Conservation (phyloP, 2,113 vertebrate species). For the Apodemus sylvaticus region DNA sequence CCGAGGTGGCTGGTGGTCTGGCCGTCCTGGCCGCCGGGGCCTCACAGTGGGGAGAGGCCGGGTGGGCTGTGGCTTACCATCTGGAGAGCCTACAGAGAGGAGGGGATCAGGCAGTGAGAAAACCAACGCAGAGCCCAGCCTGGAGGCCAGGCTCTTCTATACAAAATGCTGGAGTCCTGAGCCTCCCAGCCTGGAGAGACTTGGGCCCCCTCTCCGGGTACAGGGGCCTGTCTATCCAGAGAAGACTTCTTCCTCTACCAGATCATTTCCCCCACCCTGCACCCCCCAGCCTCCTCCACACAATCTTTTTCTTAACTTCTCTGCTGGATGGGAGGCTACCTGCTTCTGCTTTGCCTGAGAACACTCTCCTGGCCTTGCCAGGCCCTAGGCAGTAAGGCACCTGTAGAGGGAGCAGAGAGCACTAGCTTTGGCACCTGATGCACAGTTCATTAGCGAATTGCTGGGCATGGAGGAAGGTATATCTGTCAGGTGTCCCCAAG, state of each 20-base stretch:
- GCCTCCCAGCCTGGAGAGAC: background rate
- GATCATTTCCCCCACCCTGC: background rate
- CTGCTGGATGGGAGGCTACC: background rate
- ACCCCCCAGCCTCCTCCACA: background rate
- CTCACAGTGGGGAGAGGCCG: constrained; percentile 88
- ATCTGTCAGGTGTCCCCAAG: background rate
- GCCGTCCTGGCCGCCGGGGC: constrained; percentile 88
- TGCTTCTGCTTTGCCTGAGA: background rate
- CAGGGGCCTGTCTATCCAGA: background rate
- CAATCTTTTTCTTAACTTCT: background rate
- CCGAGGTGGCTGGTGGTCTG: constrained; percentile 87
- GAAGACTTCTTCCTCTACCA: too few relatives aligned
- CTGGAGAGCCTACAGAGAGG: constrained; percentile 80
- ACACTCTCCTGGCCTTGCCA: background rate
- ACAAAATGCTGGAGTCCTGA: background rate
- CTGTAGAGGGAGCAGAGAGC: background rate
- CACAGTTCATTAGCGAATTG: background rate
- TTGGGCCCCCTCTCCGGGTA: background rate
- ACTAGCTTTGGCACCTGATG: background rate
- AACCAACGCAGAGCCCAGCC: background rate
- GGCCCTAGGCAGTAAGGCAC: background rate
- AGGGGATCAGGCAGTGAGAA: background rate
- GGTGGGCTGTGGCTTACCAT: constrained; percentile 89
- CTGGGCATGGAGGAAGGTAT: background rate
- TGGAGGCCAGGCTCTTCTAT: background rate